A percentile compares a stretch with the other conserved stretches of the same genome.
These are phyloP conservation scores for Podilymbus podiceps DNA, from an alignment of 2,113 vertebrate genomes.

Conservation along the genomic window DNA sequence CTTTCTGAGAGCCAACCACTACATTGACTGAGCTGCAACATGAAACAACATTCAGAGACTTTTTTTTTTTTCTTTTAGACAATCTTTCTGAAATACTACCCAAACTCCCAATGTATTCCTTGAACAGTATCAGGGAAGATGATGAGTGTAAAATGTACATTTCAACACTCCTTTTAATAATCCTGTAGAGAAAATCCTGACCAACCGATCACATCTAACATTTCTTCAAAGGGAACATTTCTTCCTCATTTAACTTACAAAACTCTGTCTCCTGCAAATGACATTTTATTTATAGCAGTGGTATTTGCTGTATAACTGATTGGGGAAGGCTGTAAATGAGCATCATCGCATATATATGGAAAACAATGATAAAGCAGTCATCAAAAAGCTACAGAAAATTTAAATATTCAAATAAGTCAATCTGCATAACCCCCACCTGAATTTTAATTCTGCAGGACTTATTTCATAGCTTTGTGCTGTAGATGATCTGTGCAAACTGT, in stretches of 20 bases:
- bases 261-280: slow-evolving; percentile 55
- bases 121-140: neutral
- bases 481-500: neutral
- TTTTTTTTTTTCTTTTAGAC: neutral
- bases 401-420: slow-evolving; percentile 68
- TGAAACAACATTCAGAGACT: neutral
- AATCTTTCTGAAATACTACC: neutral
- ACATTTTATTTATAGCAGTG: slow-evolving; percentile 68
- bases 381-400: slow-evolving; percentile 66
- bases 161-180: neutral
- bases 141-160: neutral
- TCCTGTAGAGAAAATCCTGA: slow-evolving; percentile 1
- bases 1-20: neutral
- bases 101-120: neutral
- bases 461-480: neutral
- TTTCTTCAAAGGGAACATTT: slow-evolving; percentile 37
- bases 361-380: slow-evolving; percentile 69
- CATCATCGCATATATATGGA: slow-evolving; percentile 49
- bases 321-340: slow-evolving; percentile 65
- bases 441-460: slow-evolving; percentile 63
- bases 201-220: neutral
- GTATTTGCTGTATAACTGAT: slow-evolving; percentile 66
- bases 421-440: slow-evolving; percentile 45
- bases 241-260: slow-evolving; percentile 64
- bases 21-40: neutral